These are phyloP conservation scores for Galaxea fascicularis DNA, from an alignment of 92 coral and sea anemone genomes.

Conservation along the genomic window DNA sequence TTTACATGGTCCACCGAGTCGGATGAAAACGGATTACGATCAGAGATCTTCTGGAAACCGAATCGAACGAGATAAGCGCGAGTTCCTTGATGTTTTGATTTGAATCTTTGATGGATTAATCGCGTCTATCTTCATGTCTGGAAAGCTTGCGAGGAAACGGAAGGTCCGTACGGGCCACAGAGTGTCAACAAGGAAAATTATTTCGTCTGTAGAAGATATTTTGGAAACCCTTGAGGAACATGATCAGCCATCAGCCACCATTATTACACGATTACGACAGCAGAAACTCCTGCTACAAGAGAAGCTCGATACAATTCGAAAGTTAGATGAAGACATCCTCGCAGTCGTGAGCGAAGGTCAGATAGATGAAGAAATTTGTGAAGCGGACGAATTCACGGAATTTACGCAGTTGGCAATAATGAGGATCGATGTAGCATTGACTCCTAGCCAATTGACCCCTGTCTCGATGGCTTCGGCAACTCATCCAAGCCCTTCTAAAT, in stretches of 20 bases:
- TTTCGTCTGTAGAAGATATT: slow-evolving; percentile 23
- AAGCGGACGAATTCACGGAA: slow-evolving; percentile 28
- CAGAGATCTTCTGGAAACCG: slow-evolving; percentile 15
- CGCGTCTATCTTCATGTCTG: slow-evolving; percentile 33
- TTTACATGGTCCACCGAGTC: slow-evolving; percentile 24
- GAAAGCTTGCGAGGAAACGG: slow-evolving; percentile 37
- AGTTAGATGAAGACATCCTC: slow-evolving; percentile 49
- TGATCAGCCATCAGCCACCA: not conserved
- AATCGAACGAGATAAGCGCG: not conserved
- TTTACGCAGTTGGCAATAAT: slow-evolving; percentile 30
- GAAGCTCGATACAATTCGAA: slow-evolving; percentile 36
- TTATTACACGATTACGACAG: slow-evolving; percentile 12
- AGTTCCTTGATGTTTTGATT: not conserved
- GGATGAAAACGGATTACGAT: slow-evolving; percentile 7
- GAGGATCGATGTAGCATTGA: slow-evolving; percentile 30
- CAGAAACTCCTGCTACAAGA: slow-evolving; percentile 31
- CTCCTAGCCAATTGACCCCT: not conserved
- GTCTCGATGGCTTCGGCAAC: slow-evolving; percentile 8
- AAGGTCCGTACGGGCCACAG: slow-evolving; percentile 35
- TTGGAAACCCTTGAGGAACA: slow-evolving; percentile 23
- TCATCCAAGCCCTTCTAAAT: not conserved
- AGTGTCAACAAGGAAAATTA: slow-evolving; percentile 30
- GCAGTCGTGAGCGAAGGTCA: slow-evolving; percentile 32
- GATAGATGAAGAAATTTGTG: slow-evolving; percentile 48
- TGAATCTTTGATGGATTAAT: slow-evolving; percentile 10